A percentile compares a stretch with the other conserved stretches of the same genome.
phyloP scores from a whole-genome alignment of 2,888 invertebrate genomes.

The Ptychoptera albimana region DNA sequence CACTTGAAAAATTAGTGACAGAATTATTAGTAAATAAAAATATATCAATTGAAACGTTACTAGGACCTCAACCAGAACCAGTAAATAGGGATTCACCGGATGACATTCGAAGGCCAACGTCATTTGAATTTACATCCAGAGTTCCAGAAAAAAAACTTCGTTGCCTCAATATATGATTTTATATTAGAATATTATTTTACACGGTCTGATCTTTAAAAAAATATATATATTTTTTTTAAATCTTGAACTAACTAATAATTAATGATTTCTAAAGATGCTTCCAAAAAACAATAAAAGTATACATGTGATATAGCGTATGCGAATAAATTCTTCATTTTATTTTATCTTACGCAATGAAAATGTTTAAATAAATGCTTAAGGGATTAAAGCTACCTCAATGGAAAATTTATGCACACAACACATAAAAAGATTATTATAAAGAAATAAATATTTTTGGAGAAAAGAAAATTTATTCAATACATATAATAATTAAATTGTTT shows the following conservation, averaged over 20 bases:
- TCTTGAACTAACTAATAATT: too few species aligned
- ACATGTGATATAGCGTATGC: too few species aligned
- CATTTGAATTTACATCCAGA: conserved; percentile 53
- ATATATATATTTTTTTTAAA: too few species aligned
- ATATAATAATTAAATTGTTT: not conserved
- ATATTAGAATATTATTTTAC: not conserved
- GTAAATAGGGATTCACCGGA: conserved; percentile 31
- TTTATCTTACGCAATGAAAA: too few species aligned
- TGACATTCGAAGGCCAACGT: conserved; percentile 32
- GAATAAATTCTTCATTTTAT: too few species aligned
- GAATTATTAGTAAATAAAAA: conserved; percentile 18
- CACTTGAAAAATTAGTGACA: conserved; percentile 42
- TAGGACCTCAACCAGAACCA: conserved; percentile 31
- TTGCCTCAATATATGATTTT: conserved; percentile 58
- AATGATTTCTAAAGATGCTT: too few species aligned
- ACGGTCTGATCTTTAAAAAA: too few species aligned
- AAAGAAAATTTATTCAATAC: not conserved
- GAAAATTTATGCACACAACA: not conserved
- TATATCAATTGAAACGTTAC: conserved; percentile 26
- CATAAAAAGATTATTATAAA: not conserved
- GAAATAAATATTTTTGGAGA: not conserved
- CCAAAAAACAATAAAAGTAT: too few species aligned
- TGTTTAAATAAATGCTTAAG: too few species aligned
- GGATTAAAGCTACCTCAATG: too few species aligned
- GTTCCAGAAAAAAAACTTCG: conserved; percentile 58